Percentiles rank a stretch among this genome's conserved stretches.
Evolutionary conservation across 2,888 invertebrate species (phyloP).

Genomic region (Lithophane semibrunnea): DNA sequence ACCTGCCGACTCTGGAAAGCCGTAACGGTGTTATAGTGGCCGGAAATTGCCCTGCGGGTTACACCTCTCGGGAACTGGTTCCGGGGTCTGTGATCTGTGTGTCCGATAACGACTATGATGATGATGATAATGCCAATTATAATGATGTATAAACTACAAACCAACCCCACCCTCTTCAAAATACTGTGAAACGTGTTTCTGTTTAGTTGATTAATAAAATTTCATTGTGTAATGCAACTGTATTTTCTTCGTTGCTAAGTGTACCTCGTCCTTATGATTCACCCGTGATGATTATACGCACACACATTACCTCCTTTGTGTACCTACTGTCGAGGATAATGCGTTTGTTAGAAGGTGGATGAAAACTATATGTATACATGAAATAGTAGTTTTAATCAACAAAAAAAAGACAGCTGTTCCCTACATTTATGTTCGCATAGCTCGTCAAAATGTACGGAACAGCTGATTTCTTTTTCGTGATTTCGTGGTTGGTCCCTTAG

Average conservation of each 20-base stretch:
- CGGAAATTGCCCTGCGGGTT: constrained; percentile 69
- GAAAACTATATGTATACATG: too few species aligned
- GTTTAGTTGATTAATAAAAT: constrained; percentile 37
- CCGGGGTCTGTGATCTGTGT: constrained; percentile 62
- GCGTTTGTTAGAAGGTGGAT: too few species aligned
- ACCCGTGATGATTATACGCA: too few species aligned
- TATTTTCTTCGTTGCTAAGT: constrained; percentile 5
- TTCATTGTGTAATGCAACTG: constrained; percentile 10
- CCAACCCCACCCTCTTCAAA: background rate
- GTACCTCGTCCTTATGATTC: background rate
- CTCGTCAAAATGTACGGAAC: too few species aligned
- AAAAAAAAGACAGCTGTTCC: too few species aligned
- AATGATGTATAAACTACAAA: background rate
- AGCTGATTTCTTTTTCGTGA: too few species aligned
- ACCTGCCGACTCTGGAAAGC: constrained; percentile 47
- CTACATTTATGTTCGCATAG: too few species aligned
- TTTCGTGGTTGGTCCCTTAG: too few species aligned
- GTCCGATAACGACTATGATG: constrained; percentile 56
- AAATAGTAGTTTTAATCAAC: too few species aligned
- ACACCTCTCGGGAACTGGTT: constrained; percentile 38
- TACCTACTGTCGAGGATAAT: too few species aligned
- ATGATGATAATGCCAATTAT: too few species aligned
- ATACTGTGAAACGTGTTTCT: constrained; percentile 27
- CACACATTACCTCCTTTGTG: too few species aligned
- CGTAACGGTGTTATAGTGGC: constrained; percentile 58